Evolutionary conservation across 2,888 invertebrate genomes (phyloP).

Genomic region (Polymixis flavicincta): DNA sequence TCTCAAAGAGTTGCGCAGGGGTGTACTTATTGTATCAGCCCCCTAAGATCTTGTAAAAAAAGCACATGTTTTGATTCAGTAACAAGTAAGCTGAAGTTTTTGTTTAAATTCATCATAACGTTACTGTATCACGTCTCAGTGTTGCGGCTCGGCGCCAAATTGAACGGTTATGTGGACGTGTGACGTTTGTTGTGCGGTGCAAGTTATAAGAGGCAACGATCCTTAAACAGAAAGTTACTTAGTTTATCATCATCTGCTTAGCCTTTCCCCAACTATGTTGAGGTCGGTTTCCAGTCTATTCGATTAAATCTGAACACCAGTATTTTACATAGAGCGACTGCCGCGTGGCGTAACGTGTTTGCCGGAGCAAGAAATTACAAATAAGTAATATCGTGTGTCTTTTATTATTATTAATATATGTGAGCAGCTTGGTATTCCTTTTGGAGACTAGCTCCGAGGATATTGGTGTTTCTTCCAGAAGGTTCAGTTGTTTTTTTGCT

Average conservation of each 20-base stretch:
- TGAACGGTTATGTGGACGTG: slow-evolving; percentile 47
- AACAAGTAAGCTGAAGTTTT: slow-evolving; percentile 35
- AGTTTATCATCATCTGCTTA: too few relatives aligned
- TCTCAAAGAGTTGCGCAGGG: too few relatives aligned
- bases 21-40: too few relatives aligned
- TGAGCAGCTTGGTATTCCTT: background rate
- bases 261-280: too few relatives aligned
- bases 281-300: too few relatives aligned
- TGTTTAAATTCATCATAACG: slow-evolving; percentile 51
- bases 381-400: background rate
- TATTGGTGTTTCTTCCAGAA: background rate
- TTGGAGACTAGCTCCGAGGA: background rate
- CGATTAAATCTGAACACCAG: too few relatives aligned
- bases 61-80: slow-evolving; percentile 16
- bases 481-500: too few relatives aligned
- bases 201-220: background rate
- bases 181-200: slow-evolving; percentile 31
- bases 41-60: too few relatives aligned
- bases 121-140: slow-evolving; percentile 50
- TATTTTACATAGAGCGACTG: too few relatives aligned
- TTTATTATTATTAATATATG: background rate
- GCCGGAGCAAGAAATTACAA: background rate
- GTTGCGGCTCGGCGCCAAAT: slow-evolving; percentile 33
- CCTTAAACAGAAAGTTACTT: background rate
- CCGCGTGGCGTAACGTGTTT: too few relatives aligned